Percentiles rank a stretch among this genome's conserved stretches.
phyloP scores from a whole-genome alignment of 2,113 vertebrate species.

The Notarius lentiginosus region DNA sequence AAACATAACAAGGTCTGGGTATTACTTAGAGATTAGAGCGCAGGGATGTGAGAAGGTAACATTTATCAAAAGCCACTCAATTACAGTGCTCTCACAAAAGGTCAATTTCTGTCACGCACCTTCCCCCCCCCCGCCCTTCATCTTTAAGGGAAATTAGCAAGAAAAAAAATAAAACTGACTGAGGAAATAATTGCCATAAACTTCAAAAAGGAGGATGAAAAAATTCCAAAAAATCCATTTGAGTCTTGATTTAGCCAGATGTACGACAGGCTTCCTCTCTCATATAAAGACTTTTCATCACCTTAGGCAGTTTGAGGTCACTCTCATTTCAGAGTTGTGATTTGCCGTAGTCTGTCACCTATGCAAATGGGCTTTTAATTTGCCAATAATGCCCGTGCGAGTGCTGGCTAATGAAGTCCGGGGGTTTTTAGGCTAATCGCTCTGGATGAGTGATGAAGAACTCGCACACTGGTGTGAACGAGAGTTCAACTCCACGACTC shows the following conservation, averaged over 20 bases:
- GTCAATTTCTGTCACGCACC: slow-evolving; percentile 54
- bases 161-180: not conserved
- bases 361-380: slow-evolving; percentile 53
- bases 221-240: not conserved
- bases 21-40: slow-evolving; percentile 52
- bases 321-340: slow-evolving; percentile 48
- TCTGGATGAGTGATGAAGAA: slow-evolving; percentile 45
- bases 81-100: slow-evolving; percentile 55
- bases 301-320: slow-evolving; percentile 51
- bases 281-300: slow-evolving; percentile 46
- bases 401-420: slow-evolving; percentile 49
- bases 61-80: slow-evolving; percentile 56
- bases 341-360: slow-evolving; percentile 51
- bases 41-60: slow-evolving; percentile 54
- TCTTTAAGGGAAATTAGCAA: slow-evolving; percentile 34
- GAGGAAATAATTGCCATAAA: slow-evolving; percentile 17
- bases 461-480: slow-evolving; percentile 25
- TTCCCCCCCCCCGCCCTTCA: not conserved
- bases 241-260: slow-evolving; percentile 30
- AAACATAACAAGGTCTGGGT: slow-evolving; percentile 53
- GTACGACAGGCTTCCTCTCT: slow-evolving; percentile 16
- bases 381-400: slow-evolving; percentile 49
- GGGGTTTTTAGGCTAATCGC: slow-evolving; percentile 48
- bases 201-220: not conserved
- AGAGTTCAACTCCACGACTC: slow-evolving; percentile 35